Conservation (phyloP, 2,113 vertebrate genomes). For the Seriola rivoliana region DNA sequence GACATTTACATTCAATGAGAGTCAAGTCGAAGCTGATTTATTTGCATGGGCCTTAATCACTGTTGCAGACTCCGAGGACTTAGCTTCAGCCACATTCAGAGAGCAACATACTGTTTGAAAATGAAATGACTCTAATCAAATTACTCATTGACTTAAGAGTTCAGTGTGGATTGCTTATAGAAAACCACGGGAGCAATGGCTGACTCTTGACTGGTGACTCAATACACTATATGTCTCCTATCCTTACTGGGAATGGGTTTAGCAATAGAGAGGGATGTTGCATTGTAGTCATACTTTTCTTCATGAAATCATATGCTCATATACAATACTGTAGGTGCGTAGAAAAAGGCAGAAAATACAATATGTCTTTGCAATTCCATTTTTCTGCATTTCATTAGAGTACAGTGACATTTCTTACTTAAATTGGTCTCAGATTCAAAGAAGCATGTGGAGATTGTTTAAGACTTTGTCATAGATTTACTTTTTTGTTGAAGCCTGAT, state of each 20-base stretch:
- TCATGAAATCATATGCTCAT: too few relatives aligned
- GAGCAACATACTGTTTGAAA: conserved; percentile 13
- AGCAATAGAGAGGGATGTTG: background rate
- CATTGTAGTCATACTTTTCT: background rate
- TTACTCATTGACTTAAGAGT: conserved; percentile 11
- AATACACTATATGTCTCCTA: background rate
- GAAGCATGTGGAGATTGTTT: too few relatives aligned
- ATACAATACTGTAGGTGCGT: too few relatives aligned
- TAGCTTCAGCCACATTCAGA: background rate
- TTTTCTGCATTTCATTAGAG: background rate
- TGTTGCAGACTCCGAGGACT: conserved; percentile 19
- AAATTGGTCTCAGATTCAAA: too few relatives aligned
- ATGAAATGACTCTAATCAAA: conserved; percentile 32
- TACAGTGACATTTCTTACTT: too few relatives aligned
- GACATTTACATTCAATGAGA: conserved; percentile 62
- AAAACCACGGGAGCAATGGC: background rate
- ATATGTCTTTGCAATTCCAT: background rate
- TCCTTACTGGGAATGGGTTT: background rate
- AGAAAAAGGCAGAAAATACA: background rate
- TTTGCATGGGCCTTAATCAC: conserved; percentile 47
- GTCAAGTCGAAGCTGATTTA: conserved; percentile 28
- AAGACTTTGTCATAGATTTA: background rate
- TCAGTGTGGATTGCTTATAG: background rate
- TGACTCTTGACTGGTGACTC: background rate
- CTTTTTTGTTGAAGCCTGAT: too few relatives aligned